Evolutionary conservation across 2,797 vertebrate genomes (phyloP), one percentile per base, ranked within the genome.

Genomic region (Takifugu ocellatus): DNA sequence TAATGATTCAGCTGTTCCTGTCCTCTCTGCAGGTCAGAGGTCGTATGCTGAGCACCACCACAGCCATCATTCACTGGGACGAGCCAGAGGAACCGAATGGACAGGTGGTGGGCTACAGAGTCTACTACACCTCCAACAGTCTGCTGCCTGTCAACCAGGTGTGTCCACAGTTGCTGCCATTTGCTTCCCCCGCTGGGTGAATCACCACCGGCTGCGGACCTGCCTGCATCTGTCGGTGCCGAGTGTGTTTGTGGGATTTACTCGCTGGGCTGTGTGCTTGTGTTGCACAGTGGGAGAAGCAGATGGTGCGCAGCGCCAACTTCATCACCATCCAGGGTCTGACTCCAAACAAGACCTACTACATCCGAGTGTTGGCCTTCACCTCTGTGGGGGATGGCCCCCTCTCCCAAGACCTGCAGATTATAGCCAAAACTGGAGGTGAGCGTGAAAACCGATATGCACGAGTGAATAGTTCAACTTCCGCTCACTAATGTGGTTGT

Each of bases 401-500:
- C 4, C 92, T 98, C 72, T 98, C 97, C 61, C 93, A 92, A 74
- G 97, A 99, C 79, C 94, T 98, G 80, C 96, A 98, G 84, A 97
- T 99, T 78, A 98, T 98, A 72, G 96, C 97, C 69, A 97, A 99
- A 77, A 98, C 96, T 59, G 97, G 97, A 93, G 97, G 97, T 98
- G 89, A 54, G 59, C 17, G 21, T 27, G 11, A 11, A n/a, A 25
- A 25, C 52, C 1, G 12, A 39, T 39, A 14, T 39, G 36, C 36
- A 14, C 12, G 6, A 46, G 17, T 24, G 2, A 46, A 31, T 12
- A 43, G 59, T 0, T 25, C 2, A 44, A 21, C 21, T 3, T 48
- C 0, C 12, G 27, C 58, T 53, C 15, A 45, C 48, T 58, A 49
- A 63, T 72, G 8, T 2, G 54, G 27, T 51, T 49, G 39, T 51